Conservation (phyloP, 2,888 invertebrate species). For the Tethea ocularis region DNA sequence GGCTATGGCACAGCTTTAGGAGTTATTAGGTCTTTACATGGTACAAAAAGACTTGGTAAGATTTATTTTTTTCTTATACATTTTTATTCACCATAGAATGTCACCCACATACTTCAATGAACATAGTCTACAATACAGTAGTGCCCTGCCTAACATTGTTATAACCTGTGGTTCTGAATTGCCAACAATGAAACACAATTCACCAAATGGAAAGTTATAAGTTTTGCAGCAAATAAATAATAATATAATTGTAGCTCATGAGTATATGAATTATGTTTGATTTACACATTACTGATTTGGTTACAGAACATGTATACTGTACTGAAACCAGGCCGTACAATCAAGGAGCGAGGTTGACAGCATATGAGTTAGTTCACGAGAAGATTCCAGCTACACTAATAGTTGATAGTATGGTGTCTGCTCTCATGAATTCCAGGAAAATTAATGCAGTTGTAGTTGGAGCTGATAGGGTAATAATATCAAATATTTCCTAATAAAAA, state of each 20-base stretch:
- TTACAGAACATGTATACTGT: conserved; percentile 94
- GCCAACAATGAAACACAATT: too few species aligned
- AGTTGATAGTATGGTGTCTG: conserved; percentile 97
- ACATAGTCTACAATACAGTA: too few species aligned
- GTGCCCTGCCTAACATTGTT: too few species aligned
- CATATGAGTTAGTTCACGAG: conserved; percentile 96
- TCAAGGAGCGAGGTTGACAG: conserved; percentile 97
- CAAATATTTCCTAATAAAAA: neutral
- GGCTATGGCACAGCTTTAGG: conserved; percentile 99
- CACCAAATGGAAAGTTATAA: neutral
- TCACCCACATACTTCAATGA: too few species aligned
- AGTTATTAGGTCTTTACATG: conserved; percentile 93
- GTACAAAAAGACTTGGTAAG: conserved; percentile 87
- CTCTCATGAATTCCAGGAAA: conserved; percentile 92
- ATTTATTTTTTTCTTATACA: neutral
- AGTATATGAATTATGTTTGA: neutral
- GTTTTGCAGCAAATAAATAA: neutral
- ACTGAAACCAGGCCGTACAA: conserved; percentile 99
- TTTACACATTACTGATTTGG: conserved; percentile 19
- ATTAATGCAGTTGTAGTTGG: conserved; percentile 98
- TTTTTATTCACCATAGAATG: too few species aligned
- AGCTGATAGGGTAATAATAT: conserved; percentile 91
- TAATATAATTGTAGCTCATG: neutral
- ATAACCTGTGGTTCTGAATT: too few species aligned
- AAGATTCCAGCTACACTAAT: conserved; percentile 96